Conservation (phyloP, 2,113 vertebrate genomes). For the Neolamprologus hecqui region DNA sequence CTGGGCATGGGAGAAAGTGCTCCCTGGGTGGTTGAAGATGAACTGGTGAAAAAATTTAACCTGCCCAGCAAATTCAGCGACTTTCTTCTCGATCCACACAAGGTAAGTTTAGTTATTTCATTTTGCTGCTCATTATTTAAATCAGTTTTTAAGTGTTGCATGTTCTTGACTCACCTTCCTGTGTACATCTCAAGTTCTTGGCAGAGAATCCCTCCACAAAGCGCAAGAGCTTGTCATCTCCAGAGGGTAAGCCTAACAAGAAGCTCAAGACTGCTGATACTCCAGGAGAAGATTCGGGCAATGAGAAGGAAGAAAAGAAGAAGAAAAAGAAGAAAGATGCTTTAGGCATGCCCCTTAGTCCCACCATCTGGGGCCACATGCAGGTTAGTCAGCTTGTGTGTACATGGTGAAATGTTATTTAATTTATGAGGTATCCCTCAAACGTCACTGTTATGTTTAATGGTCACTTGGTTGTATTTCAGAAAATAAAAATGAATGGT, state of each 20-base stretch:
- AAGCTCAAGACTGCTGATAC: conserved; percentile 72
- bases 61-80: conserved; percentile 96
- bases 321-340: conserved; percentile 69
- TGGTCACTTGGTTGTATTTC: neutral
- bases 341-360: conserved; percentile 77
- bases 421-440: neutral
- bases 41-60: conserved; percentile 88
- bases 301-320: conserved; percentile 65
- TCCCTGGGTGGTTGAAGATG: conserved; percentile 96
- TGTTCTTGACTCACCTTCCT: neutral
- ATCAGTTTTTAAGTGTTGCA: neutral
- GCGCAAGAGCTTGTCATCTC: conserved; percentile 80
- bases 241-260: conserved; percentile 82
- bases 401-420: neutral
- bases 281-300: conserved; percentile 63
- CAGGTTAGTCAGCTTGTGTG: conserved; percentile 59
- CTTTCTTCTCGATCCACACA: conserved; percentile 93
- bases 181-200: conserved; percentile 76
- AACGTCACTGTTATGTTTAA: neutral
- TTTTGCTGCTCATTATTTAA: neutral
- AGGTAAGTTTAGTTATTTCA: conserved; percentile 70
- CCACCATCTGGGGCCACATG: conserved; percentile 87
- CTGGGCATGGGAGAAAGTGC: conserved; percentile 88
- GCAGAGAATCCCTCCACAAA: conserved; percentile 87
- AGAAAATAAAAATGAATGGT: conserved; percentile 83